Conservation (phyloP, 1,140 invertebrate genomes). For the Lucilia cuprina region DNA sequence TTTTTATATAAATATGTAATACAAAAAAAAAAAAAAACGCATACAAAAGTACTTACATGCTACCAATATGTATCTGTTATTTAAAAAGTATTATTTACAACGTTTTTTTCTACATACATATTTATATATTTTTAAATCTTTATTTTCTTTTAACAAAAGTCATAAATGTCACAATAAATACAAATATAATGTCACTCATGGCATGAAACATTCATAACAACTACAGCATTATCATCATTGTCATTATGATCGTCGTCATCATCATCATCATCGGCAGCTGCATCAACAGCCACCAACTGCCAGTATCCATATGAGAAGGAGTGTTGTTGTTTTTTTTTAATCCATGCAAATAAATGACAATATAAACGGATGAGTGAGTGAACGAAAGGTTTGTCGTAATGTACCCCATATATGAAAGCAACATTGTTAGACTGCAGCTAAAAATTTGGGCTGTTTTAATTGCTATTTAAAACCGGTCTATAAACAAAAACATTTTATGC, state of each 20-base stretch:
- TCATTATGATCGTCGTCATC: not conserved
- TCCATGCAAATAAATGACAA: not conserved
- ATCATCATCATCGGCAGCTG: not conserved
- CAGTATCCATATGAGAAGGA: not conserved
- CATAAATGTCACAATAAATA: slow-evolving; percentile 35
- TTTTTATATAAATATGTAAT: not conserved
- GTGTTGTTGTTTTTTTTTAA: not conserved
- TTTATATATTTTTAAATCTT: not conserved
- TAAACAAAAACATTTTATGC: too few species aligned
- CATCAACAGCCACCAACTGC: not conserved
- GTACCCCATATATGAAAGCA: not conserved
- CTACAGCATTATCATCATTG: not conserved
- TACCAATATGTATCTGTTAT: not conserved
- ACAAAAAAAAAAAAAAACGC: too few species aligned
- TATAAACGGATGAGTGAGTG: not conserved
- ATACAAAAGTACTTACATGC: not conserved
- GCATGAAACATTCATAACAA: slow-evolving; percentile 13
- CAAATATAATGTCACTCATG: slow-evolving; percentile 31
- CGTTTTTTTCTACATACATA: not conserved
- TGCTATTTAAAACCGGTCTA: too few species aligned
- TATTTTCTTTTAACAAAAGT: slow-evolving; percentile 35
- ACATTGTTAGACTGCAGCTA: not conserved
- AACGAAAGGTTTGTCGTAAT: not conserved
- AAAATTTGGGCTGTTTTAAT: too few species aligned
- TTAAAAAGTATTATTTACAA: too few species aligned